Base-by-base conservation (phyloP, 2,888 invertebrate species). In the Melinaea menophilus region DNA sequence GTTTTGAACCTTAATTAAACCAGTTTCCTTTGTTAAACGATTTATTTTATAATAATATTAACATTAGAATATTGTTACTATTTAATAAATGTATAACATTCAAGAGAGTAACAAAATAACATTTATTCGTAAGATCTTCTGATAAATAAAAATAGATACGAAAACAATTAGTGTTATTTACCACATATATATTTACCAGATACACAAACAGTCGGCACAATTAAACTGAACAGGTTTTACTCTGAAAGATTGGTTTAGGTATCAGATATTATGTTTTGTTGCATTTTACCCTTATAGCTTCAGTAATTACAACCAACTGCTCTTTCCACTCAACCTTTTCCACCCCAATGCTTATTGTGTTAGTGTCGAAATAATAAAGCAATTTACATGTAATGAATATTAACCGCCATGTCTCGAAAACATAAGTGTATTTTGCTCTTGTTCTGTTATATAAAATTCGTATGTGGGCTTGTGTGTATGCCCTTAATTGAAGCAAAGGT, bases 321-420 rank as follows among this genome's bases (percentile, higher is more conserved):
- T 55, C 55, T 22, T 33, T 34, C 37, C 55, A 61, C 41, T 41
- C 46, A 58, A 58, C 13, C 58, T n/a, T 22, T 46, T n/a, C 33
- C 45, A 56, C 61, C 62, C 54, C 55, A 57, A 34, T 55, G 63
- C 46, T 59, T 59, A 61, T 61, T 65, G 55, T 64, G 59, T 55
- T 63, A 60, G 63, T 67, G 66, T 63, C 54, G 64, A 69, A 67
- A 67, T 67, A 67, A 70, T 69, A 69, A 69, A 71, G 68, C 65
- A 60, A 68, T 71, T 72, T 67, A 62, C 67, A 71, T 71, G 54
- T 59, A 59, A 69, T 69, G 69, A 71, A 69, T 72, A 72, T 69
- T 68, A 66, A 71, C 64, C 55, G 47, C 47, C 59, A n/a, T 59
- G 51, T 62, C 56, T 56, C 59, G 59, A 54, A 59, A 62, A 59